Evolutionary conservation across 2,888 invertebrate genomes (phyloP).

Genomic region (Schizotus pectinicornis): DNA sequence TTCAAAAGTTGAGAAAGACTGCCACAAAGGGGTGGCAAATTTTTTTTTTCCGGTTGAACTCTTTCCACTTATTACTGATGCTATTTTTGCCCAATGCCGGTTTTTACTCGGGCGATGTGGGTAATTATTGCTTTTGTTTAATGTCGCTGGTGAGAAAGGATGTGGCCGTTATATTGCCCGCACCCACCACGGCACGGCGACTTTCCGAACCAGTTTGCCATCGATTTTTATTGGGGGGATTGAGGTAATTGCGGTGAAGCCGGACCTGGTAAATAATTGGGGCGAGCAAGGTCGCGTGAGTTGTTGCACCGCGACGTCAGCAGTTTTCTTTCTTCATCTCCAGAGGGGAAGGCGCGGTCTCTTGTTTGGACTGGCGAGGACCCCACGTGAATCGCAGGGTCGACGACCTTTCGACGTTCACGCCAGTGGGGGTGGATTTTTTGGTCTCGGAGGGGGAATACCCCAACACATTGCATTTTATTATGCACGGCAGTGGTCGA

Average conservation of each 20-base stretch:
- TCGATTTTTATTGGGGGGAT: neutral
- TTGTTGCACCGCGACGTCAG: slow-evolving; percentile 19
- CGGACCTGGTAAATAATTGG: slow-evolving; percentile 21
- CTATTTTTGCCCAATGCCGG: too few species aligned
- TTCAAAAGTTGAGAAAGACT: too few species aligned
- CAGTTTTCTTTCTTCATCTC: neutral
- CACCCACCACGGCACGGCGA: neutral
- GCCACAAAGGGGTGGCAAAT: too few species aligned
- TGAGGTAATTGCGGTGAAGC: neutral
- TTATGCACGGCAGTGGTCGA: neutral
- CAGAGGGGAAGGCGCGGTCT: slow-evolving; percentile 12
- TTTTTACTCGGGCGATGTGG: too few species aligned
- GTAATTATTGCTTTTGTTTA: too few species aligned
- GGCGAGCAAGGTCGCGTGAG: slow-evolving; percentile 21
- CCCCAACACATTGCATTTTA: slow-evolving; percentile 5
- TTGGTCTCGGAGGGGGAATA: slow-evolving; percentile 1
- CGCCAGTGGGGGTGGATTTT: slow-evolving; percentile 1
- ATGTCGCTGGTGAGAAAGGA: too few species aligned
- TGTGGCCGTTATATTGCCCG: neutral
- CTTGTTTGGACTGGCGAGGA: slow-evolving; percentile 3
- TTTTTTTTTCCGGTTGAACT: too few species aligned
- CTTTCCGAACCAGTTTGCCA: neutral
- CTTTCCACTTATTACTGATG: too few species aligned
- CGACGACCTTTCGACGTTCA: slow-evolving; percentile 6
- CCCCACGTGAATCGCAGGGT: slow-evolving; percentile 21